Evolutionary conservation across 2,888 invertebrate species (phyloP), one percentile per base, ranked within the genome.

Genomic region (Euzophera pinguis): DNA sequence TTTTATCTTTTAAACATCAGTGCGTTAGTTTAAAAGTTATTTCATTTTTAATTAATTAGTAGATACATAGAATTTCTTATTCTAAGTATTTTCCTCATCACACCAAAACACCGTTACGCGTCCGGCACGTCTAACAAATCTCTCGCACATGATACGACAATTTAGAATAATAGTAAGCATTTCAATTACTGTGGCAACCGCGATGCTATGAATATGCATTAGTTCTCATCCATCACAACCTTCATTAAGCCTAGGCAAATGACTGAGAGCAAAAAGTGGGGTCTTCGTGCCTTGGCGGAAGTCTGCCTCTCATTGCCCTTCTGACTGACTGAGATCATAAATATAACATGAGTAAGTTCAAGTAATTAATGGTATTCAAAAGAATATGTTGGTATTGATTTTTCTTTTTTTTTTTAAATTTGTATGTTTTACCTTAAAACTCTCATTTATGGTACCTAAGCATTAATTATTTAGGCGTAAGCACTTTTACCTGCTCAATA

Each of bases 161-260:
- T 48, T 48, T 22, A 12, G 22, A 48, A 48, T 37, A 48, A 48
- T 37, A 22, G 37, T 35, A n/a, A 47, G 22, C 29, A 50, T 50
- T 50, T 50, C 49, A 50, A 39, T 50, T 38, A 39, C 45, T 12
- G 29, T 10, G 3, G n/a, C 48, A 37, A 8, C 38, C 27, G 48
- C 38, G 38, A 7, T 38, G 13, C 13, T 29, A 50, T 50, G 41
- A 50, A 50, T 50, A 50, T 41, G 39, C 57, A 55, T 52, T 58
- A 55, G 47, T 51, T 35, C 43, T 10, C 49, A 13, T 47, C 53
- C 42, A 53, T 52, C 56, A 56, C 9, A 38, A 10, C 41, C 56
- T 54, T 59, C 64, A 67, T 66, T 62, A 64, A 58, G 61, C 54
- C 50, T 60, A 61, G 53, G 64, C 61, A 71, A 69, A 71, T 69